These are phyloP conservation scores for Prionailurus viverrinus DNA, from an alignment of 2,113 vertebrate genomes.

Conservation along the genomic window DNA sequence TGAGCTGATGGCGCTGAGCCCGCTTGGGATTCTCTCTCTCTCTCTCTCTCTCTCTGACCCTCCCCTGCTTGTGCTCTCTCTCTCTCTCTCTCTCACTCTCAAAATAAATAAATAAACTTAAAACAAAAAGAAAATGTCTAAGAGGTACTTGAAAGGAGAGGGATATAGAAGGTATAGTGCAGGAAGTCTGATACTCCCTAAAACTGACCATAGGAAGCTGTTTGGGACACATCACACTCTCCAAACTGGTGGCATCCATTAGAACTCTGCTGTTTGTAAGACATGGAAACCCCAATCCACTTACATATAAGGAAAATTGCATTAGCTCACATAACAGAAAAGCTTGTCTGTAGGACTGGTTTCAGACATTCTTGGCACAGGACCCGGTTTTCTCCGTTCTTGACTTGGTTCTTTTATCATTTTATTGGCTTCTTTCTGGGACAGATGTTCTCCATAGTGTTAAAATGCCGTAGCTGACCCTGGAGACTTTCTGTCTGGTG, in stretches of 20 bases:
- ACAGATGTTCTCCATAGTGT: not conserved
- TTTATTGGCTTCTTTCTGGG: not conserved
- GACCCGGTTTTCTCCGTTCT: not conserved
- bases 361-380: rapidly evolving
- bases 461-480: no score
- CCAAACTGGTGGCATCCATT: not conserved
- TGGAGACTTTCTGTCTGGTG: no score
- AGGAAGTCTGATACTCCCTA: not conserved
- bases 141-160: not conserved
- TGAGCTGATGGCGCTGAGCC: no score
- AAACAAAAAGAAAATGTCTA: not conserved
- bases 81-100: no score
- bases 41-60: no score
- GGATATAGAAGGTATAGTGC: not conserved
- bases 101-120: no score
- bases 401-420: not conserved
- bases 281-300: not conserved
- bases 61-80: no score
- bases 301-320: not conserved
- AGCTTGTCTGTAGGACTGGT: rapidly evolving
- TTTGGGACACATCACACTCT: not conserved
- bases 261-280: not conserved
- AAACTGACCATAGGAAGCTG: rapidly evolving
- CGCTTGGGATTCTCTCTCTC: no score
- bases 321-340: not conserved